These are phyloP conservation scores for Helarctos malayanus DNA, from an alignment of 2,797 vertebrate species.

Conservation along the genomic window DNA sequence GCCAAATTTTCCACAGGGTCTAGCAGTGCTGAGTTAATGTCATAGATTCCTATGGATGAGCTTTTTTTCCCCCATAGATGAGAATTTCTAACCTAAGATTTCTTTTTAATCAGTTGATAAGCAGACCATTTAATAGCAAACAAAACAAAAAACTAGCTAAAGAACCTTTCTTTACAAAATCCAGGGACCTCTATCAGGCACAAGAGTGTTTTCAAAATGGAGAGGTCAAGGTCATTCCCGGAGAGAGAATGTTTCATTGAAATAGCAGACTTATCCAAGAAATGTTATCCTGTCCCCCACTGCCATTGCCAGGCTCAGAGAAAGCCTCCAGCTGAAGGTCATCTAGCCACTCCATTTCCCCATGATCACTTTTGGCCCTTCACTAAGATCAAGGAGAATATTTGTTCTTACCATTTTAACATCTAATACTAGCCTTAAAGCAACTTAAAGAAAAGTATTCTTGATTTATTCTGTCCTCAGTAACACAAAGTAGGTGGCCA, in stretches of 20 bases:
- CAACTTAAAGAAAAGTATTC: background rate
- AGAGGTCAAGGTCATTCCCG: background rate
- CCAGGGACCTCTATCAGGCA: background rate
- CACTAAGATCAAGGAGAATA: background rate
- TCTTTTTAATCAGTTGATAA: background rate
- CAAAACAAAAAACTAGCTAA: background rate
- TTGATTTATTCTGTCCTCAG: background rate
- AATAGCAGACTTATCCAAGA: background rate
- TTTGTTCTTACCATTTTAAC: background rate
- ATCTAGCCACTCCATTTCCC: background rate
- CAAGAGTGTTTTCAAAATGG: background rate
- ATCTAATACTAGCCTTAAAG: background rate
- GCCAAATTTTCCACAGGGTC: background rate
- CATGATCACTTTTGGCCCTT: background rate
- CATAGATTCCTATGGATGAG: background rate
- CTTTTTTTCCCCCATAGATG: background rate
- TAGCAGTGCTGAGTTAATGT: background rate
- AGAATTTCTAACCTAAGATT: background rate
- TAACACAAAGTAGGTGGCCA: background rate
- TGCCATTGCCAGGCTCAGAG: background rate
- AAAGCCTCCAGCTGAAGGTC: background rate
- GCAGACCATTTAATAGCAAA: background rate
- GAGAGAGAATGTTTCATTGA: background rate
- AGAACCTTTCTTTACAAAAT: conserved; percentile 1
- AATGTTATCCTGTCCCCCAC: background rate